Base-by-base conservation (phyloP, 2,888 invertebrate genomes). In the Philereme transversata region DNA sequence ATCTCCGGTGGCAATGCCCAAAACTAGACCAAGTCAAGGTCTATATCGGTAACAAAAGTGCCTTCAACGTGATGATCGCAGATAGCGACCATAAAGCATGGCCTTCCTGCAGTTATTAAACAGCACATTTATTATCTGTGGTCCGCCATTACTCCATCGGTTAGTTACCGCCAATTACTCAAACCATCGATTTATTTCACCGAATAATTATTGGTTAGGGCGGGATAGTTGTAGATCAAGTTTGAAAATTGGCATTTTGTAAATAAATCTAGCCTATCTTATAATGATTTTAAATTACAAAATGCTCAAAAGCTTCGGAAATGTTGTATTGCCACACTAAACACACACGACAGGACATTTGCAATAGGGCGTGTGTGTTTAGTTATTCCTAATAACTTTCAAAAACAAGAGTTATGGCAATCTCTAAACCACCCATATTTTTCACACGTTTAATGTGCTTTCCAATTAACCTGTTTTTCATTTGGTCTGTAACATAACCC, bases 101-200 rank as follows among this genome's bases (percentile, higher is more conserved):
- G 50, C 54, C 49, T 54, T 46, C 49, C 52, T 11, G 36, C 40
- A 35, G 48, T 50, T 57, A 62, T 41, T 6, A 57, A 46, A 45
- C 10, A 53, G 34, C 60, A 41, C 49, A 49, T 57, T 53, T 41
- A 57, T 61, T 38, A 57, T 35, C 49, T 40, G 57, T 33, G 33
- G 45, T 50, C 53, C 5, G 36, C 38, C 50, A 50, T 53, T 53
- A 49, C 49, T 35, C 22, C 9, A 22, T 50, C 35, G 22, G 34
- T 55, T 59, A 61, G 47, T 56, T 44, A 22, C 44, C 51, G 53
- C 10, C 62, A 62, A 61, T 63, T 66, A 63, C 48, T 53, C 52
- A 45, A 57, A 53, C 40, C 52, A 46, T 44, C 57, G 62, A 56
- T 65, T 57, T 57, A 57, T 54, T 60, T 53, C 44, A 59, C 56